phyloP scores from a whole-genome alignment of 2,113 vertebrate species.

The Cinclus mexicanus region DNA sequence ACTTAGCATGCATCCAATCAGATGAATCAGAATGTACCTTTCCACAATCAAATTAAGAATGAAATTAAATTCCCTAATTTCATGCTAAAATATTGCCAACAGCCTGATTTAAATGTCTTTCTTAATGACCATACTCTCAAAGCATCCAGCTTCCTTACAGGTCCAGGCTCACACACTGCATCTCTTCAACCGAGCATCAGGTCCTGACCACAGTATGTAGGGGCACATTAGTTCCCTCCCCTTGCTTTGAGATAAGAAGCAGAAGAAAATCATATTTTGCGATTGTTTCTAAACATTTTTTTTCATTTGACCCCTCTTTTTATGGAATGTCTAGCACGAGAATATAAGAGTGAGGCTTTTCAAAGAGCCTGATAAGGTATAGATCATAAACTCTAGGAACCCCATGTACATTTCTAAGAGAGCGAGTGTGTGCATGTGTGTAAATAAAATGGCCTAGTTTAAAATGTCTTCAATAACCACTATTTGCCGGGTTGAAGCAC shows the following conservation, averaged over 20 bases:
- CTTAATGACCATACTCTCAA: not conserved
- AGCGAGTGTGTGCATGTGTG: not conserved
- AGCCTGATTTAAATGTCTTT: not conserved
- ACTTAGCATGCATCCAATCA: not conserved
- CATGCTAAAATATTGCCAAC: not conserved
- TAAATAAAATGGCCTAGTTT: slow-evolving; percentile 54
- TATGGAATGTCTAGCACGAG: not conserved
- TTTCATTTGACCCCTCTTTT: not conserved
- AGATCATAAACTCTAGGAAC: not conserved
- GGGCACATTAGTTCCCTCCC: not conserved
- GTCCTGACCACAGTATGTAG: not conserved
- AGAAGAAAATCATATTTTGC: not conserved
- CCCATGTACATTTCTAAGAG: not conserved
- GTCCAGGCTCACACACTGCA: not conserved
- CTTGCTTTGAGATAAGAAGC: not conserved
- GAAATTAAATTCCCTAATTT: not conserved
- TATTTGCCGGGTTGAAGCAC: not conserved
- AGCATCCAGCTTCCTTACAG: not conserved
- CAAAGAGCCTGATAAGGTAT: not conserved
- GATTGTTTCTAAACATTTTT: not conserved
- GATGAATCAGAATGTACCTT: not conserved
- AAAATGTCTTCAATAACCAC: not conserved
- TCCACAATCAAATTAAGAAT: not conserved
- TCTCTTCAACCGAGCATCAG: not conserved
- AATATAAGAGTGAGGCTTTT: not conserved